Base-by-base conservation (phyloP, 1,140 invertebrate species). In the Stegodyphus mimosarum region DNA sequence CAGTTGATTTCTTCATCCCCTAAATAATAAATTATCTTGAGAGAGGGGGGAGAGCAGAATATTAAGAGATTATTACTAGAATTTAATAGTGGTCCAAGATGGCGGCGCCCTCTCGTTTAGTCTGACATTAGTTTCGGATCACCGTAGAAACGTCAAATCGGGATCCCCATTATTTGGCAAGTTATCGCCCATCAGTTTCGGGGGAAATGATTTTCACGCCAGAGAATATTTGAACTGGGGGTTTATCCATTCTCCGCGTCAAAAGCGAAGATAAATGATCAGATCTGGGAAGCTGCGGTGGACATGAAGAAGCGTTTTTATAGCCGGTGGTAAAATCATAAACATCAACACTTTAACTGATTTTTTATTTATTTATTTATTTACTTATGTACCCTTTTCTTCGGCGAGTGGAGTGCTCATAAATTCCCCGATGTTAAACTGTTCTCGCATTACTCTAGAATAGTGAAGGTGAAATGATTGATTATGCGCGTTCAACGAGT, bases 131-230 rank as follows among this genome's bases (percentile, higher is more conserved):
- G 33, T 33, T 33, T 33, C 33, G 33, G 33, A 33, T 33, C 33
- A 33, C 33, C 33, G 33, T 33, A 33, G 9, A 60, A 11, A 60
- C 0, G 55, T 60, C 55, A 60, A 11, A 60, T 60, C 55, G 9
- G 9, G 15, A 60, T 60, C 63, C 51, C 67, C 49, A 79, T 79
- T 79, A 79, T 79, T 79, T 79, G 77, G 77, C 77, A 79, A 55
- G 49, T 79, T 79, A 79, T 79, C 77, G 77, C 77, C 67, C 66
- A 70, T 71, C 77, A 71, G 55, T 60, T 60, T 60, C 55, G 55
- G 55, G 55, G 15, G 55, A 69, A 17, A 55, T 70, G 6, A 79
- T 79, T 79, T 79, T 79, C 66, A 70, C 77, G 77, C 77, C 77
- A 60, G 17, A 60, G 51, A 51, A 70, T 52, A 51, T 69, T 53